These are phyloP conservation scores for Callitettix versicolor DNA, from an alignment of 1,140 invertebrate species.

Conservation along the genomic window DNA sequence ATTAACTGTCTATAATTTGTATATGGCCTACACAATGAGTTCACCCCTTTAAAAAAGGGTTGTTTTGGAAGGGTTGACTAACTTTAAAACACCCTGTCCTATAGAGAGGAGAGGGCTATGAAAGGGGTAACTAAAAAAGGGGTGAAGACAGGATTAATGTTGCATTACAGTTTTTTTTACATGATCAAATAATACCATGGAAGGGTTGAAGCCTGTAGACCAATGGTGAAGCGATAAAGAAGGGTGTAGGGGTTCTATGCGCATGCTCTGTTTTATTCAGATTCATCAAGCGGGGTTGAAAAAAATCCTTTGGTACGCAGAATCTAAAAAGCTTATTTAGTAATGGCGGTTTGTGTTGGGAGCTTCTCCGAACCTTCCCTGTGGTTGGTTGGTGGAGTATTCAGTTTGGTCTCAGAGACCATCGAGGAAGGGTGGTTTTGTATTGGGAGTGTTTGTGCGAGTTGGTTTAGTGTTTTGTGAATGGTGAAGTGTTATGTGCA, in stretches of 20 bases:
- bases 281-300: conserved; percentile 1
- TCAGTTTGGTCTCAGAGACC: conserved; percentile 4
- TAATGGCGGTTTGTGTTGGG: conserved; percentile 5
- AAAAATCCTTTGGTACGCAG: conserved; percentile 11
- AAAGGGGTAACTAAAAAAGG: conserved; percentile 4
- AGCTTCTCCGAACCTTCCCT: not conserved
- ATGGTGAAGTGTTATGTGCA: not conserved
- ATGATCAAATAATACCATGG: not conserved
- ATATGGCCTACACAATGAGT: too few relatives aligned
- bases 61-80: conserved; percentile 3
- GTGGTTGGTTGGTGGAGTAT: not conserved
- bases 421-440: conserved; percentile 1
- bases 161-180: conserved; percentile 10
- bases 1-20: too few relatives aligned
- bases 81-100: conserved; percentile 8
- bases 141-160: conserved; percentile 14
- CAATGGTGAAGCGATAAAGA: conserved; percentile 3
- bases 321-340: not conserved
- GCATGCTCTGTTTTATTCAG: conserved; percentile 7
- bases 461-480: not conserved
- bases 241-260: conserved; percentile 12
- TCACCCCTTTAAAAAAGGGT: conserved; percentile 6
- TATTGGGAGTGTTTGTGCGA: not conserved
- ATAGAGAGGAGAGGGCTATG: not conserved
- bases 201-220: conserved; percentile 7